phyloP scores from a whole-genome alignment of 2,113 vertebrate genomes.

The Stictonetta naevosa region DNA sequence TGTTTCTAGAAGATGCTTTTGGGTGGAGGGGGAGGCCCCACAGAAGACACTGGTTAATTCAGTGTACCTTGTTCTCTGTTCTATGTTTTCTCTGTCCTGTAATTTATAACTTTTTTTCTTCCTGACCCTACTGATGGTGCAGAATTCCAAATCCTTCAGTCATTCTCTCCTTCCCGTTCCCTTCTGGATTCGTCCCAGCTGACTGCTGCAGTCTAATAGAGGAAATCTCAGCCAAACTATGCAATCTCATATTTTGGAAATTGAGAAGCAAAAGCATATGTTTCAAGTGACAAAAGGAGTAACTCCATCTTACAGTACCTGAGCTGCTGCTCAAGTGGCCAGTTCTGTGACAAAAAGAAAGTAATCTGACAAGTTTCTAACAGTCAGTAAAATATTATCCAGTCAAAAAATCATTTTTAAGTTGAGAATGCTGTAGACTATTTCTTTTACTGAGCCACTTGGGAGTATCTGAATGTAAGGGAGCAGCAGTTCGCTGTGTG shows the following conservation, averaged over 20 bases:
- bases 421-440: neutral
- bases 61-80: neutral
- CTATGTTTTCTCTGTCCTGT: neutral
- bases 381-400: neutral
- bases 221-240: neutral
- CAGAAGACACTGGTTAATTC: neutral
- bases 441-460: neutral
- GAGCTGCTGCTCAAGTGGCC: neutral
- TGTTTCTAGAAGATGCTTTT: neutral
- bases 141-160: neutral
- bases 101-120: neutral
- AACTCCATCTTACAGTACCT: neutral
- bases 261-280: neutral
- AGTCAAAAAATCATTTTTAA: neutral
- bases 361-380: neutral
- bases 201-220: neutral
- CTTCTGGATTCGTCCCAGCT: neutral
- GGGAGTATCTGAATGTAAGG: neutral
- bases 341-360: neutral
- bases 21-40: neutral
- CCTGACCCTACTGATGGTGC: neutral
- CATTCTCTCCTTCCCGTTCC: neutral
- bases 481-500: neutral
- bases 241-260: neutral
- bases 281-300: neutral